Conservation (phyloP, 2,113 vertebrate genomes). For the Chinchilla lanigera region DNA sequence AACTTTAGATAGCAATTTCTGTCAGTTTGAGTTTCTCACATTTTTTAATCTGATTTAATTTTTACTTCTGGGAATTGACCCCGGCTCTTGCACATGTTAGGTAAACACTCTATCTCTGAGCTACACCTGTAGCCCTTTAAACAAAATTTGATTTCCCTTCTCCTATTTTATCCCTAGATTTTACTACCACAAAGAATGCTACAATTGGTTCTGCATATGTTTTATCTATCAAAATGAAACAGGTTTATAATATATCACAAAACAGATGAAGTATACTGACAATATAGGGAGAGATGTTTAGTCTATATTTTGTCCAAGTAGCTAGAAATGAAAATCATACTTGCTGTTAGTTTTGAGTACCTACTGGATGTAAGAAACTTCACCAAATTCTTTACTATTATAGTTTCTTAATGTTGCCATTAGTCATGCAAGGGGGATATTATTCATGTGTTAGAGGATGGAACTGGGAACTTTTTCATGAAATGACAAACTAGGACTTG, state of each 20-base stretch:
- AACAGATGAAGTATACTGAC: neutral
- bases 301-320: neutral
- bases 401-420: neutral
- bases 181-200: neutral
- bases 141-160: neutral
- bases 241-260: neutral
- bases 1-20: conserved; percentile 1
- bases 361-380: neutral
- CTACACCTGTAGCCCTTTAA: neutral
- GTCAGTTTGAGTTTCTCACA: neutral
- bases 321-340: conserved; percentile 18
- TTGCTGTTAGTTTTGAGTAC: neutral
- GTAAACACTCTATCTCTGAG: neutral
- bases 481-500: conserved; percentile 44
- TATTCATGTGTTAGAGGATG: neutral
- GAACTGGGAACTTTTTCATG: conserved; percentile 1
- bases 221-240: conserved; percentile 31
- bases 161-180: neutral
- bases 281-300: neutral
- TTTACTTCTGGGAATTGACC: neutral
- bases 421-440: neutral
- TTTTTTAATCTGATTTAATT: conserved; percentile 3
- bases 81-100: neutral
- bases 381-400: neutral
- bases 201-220: neutral